Conservation (phyloP, 1,140 invertebrate species). For the Plectrocnemia conspersa region DNA sequence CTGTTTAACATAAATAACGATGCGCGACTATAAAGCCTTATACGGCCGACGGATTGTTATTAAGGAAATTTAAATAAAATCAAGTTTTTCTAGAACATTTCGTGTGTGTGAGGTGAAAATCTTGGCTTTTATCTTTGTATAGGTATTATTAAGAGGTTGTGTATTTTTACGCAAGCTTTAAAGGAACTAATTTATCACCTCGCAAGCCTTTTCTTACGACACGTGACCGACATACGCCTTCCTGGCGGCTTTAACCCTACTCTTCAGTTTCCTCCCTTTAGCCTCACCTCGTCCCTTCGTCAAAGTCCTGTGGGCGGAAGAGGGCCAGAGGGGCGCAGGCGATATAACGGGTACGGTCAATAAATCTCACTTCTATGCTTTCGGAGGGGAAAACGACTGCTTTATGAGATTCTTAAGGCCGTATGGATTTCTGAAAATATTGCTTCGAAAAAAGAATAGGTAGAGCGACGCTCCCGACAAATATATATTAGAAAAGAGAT, state of each 20-base stretch:
- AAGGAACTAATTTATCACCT: constrained; percentile 32
- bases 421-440: constrained; percentile 56
- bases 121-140: no score
- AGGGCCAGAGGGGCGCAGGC: constrained; percentile 37
- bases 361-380: constrained; percentile 55
- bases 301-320: not conserved
- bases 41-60: no score
- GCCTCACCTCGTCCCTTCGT: constrained; percentile 32
- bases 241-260: constrained; percentile 23
- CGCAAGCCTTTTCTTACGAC: constrained; percentile 34
- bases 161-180: constrained; percentile 32
- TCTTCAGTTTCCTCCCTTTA: constrained; percentile 25
- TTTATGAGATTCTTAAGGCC: constrained; percentile 56
- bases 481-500: constrained; percentile 27
- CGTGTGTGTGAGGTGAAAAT: no score
- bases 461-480: constrained; percentile 22
- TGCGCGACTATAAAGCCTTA: no score
- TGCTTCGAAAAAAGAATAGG: constrained; percentile 39
- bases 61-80: no score
- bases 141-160: no score
- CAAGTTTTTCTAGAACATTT: no score
- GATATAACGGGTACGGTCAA: constrained; percentile 45
- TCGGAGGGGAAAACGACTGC: constrained; percentile 51
- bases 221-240: constrained; percentile 36
- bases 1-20: no score